Conservation (phyloP, 2,888 invertebrate genomes). For the Aromia moschata region DNA sequence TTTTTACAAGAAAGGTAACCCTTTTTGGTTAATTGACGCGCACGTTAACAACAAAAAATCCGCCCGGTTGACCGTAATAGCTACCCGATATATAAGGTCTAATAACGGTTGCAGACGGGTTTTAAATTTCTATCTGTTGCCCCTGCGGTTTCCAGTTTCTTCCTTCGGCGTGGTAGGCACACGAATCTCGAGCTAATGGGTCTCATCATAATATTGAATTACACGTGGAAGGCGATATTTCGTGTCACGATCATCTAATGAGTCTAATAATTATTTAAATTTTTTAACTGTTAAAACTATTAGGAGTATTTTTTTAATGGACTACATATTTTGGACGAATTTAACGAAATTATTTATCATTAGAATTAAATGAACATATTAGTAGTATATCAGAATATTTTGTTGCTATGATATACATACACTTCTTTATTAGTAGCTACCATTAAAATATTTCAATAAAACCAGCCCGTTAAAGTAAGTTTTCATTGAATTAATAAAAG, state of each 20-base stretch:
- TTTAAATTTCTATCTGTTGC: constrained; percentile 51
- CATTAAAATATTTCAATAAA: too few relatives aligned
- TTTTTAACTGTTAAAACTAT: background rate
- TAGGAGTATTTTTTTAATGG: background rate
- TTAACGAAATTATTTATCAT: too few relatives aligned
- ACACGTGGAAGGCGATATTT: constrained; percentile 45
- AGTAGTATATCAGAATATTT: too few relatives aligned
- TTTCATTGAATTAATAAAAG: too few relatives aligned
- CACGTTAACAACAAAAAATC: constrained; percentile 17
- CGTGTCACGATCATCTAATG: constrained; percentile 46
- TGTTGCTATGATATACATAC: background rate
- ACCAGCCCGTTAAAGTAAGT: too few relatives aligned
- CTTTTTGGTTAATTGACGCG: constrained; percentile 24
- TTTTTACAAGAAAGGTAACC: constrained; percentile 27
- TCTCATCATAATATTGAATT: too few relatives aligned
- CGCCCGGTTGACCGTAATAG: constrained; percentile 18
- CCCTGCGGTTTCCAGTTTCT: constrained; percentile 7
- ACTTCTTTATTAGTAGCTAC: background rate
- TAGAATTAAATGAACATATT: too few relatives aligned
- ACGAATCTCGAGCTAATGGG: constrained; percentile 41
- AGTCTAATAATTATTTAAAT: constrained; percentile 37
- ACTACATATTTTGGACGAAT: too few relatives aligned
- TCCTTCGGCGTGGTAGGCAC: too few relatives aligned
- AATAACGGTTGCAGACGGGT: constrained; percentile 50
- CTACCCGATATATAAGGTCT: constrained; percentile 17